Evolutionary conservation across 2,113 vertebrate genomes (phyloP).

Genomic region (Esox niger): DNA sequence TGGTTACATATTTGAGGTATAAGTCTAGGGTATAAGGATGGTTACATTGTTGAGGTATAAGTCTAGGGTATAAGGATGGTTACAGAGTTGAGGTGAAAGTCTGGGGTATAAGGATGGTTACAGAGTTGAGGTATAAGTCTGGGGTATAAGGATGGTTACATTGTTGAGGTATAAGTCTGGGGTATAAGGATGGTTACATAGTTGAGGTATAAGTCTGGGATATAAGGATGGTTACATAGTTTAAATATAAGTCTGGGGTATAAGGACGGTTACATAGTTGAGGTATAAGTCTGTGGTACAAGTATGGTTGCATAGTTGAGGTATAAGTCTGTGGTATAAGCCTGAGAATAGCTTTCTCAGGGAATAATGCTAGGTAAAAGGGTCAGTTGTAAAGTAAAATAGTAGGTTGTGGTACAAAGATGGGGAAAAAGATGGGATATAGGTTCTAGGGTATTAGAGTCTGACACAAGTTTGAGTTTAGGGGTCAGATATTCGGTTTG

Average conservation of each 20-base stretch:
- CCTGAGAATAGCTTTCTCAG: no score
- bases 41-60: conserved; percentile 23
- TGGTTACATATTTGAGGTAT: conserved; percentile 27
- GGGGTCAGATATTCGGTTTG: no score
- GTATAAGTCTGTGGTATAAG: neutral
- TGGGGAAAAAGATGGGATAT: neutral
- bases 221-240: no score
- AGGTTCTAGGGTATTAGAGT: neutral
- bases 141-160: neutral
- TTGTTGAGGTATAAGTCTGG: neutral
- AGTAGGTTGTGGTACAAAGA: no score
- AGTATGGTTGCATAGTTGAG: conserved; percentile 16
- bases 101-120: no score
- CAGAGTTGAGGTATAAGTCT: neutral
- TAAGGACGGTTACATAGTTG: no score
- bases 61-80: conserved; percentile 15
- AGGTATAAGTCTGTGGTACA: conserved; percentile 13
- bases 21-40: conserved; percentile 11
- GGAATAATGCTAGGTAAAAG: no score
- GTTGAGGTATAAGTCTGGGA: no score
- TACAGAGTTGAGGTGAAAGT: neutral
- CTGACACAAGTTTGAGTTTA: no score
- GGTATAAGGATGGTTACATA: no score
- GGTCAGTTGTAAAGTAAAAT: no score
- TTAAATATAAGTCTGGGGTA: no score